Base-by-base conservation (phyloP, 2,113 vertebrate species). In the Chaenogobius annularis region DNA sequence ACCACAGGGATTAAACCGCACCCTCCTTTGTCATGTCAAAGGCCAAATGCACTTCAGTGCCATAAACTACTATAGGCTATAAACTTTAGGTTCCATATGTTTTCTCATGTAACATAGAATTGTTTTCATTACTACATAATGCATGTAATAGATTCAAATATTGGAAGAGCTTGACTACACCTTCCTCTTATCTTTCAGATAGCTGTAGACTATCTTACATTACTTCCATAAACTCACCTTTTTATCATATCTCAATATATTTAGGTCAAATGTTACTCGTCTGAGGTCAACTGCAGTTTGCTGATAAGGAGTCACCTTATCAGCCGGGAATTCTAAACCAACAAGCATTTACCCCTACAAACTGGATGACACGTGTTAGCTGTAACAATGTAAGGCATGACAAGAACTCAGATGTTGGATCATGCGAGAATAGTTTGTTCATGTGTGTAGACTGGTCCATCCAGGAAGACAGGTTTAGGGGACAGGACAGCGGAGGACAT, bases 301-400 rank as follows among this genome's bases (percentile, higher is more conserved):
- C 59, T 10, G 59, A 62, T 62, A 62, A 40, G 5, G 31, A 37
- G 31, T 19, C 59, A 10, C 17, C 31, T 62, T 37, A 37, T 62
- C 59, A 62, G 26, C 26, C 26, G 26, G 26, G 59, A 35, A 17
- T 52, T 52, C 8, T 52, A 52, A 19, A 52, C 15, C 17, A 19
- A 19, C 48, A 62, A 37, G 4, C 31, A 15, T 13, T 37, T 17
- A 37, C 26, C 26, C 14, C 15, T 37, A 37, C 9, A 37, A 19
- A 62, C 15, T 3, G 6, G 14, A 15, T 17, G 59, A 79, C 72
- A 64, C 58, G 14, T 52, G 47, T 73, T 66, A 66, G 46, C 66
- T 31, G 26, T 69, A 82, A 69, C 76, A 85, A 89, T 82, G 83
- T 0, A 11, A 15, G 77, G 72, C 22, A 88, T 83, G 14, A 61